These are phyloP conservation scores for Sebastes oblongus DNA, from an alignment of 2,797 vertebrate genomes.

Conservation along the genomic window DNA sequence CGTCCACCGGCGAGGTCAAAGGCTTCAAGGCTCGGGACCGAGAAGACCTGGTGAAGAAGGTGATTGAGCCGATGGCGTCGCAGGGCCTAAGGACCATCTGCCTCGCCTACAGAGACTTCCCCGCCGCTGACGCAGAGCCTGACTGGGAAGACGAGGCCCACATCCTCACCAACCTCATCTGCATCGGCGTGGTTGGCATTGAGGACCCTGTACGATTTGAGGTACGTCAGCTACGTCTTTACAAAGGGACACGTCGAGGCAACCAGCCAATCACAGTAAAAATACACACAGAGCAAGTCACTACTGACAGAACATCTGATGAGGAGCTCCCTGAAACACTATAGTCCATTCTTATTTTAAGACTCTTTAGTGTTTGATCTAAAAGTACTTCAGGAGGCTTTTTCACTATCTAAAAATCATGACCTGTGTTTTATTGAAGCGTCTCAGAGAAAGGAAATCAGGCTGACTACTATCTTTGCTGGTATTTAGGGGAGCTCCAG, in stretches of 20 bases:
- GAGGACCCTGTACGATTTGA: conserved; percentile 97
- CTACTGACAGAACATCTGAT: not conserved
- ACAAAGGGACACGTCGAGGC: not conserved
- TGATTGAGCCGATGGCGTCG: conserved; percentile 97
- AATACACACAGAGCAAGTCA: not conserved
- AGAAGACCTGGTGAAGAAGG: conserved; percentile 91
- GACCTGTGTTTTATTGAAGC: not conserved
- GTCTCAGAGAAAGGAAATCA: not conserved
- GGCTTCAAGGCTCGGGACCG: conserved; percentile 88
- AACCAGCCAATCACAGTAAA: not conserved
- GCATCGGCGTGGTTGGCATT: conserved; percentile 94
- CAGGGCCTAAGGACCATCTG: conserved; percentile 97
- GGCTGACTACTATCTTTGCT: not conserved
- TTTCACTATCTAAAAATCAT: not conserved
- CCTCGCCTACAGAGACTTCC: conserved; percentile 92
- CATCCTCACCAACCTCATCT: conserved; percentile 90
- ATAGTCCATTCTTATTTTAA: not conserved
- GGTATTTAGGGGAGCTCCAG: not conserved
- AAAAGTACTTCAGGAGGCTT: not conserved
- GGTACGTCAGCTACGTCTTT: conserved; percentile 74
- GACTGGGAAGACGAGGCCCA: conserved; percentile 93
- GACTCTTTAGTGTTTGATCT: not conserved
- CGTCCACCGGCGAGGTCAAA: conserved; percentile 81
- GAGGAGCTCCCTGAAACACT: not conserved
- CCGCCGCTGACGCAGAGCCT: conserved; percentile 85